A percentile compares a stretch with the other conserved stretches of the same genome.
Conservation (phyloP, 2,113 vertebrate species). For the Brachyistius frenatus region DNA sequence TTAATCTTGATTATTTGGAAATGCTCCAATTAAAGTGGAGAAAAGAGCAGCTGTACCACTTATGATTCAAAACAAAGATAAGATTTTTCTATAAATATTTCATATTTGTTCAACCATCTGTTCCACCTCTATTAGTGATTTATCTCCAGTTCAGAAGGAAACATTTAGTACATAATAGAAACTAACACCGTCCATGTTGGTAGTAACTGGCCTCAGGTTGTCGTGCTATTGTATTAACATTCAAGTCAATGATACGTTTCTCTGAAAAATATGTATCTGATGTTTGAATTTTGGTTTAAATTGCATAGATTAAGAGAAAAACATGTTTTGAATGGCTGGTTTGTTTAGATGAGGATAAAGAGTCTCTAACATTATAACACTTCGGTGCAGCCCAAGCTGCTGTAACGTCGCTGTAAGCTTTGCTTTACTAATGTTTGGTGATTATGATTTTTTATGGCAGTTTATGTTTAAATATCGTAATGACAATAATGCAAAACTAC, state of each 20-base stretch:
- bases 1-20: not conserved
- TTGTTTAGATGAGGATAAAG: not conserved
- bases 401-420: no score
- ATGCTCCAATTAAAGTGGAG: not conserved
- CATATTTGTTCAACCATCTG: constrained; percentile 16
- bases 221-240: not conserved
- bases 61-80: constrained; percentile 1
- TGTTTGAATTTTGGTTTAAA: no score
- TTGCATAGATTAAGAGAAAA: not conserved
- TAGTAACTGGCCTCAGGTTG: not conserved
- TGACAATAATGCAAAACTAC: no score
- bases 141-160: not conserved
- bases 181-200: not conserved
- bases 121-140: not conserved
- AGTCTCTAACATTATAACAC: no score
- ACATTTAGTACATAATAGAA: not conserved
- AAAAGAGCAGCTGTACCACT: constrained; percentile 17
- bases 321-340: no score
- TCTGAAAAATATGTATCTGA: no score
- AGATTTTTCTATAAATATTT: not conserved
- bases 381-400: no score
- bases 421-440: no score
- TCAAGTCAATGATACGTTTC: no score
- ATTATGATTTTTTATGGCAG: no score
- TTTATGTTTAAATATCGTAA: no score